Evolutionary conservation across 2,113 vertebrate species (phyloP).

Genomic region (Podarcis raffonei): DNA sequence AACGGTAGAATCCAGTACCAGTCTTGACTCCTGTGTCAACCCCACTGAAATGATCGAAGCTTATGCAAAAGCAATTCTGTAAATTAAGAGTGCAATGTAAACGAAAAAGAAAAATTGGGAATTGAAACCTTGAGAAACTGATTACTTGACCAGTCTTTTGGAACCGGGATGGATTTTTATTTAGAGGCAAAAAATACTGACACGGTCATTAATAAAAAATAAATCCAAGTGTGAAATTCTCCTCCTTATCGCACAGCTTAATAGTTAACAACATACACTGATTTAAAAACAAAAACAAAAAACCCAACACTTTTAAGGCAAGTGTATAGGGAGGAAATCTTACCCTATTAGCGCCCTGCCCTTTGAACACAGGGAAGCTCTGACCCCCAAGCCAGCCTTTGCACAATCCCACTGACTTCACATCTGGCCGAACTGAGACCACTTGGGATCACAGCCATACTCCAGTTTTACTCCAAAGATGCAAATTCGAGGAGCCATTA

Average conservation of each 20-base stretch:
- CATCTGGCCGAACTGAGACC: too few species aligned
- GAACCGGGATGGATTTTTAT: not conserved
- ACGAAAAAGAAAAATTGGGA: not conserved
- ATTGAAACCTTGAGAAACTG: not conserved
- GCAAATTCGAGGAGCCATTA: not conserved
- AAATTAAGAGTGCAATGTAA: not conserved
- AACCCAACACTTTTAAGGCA: not conserved
- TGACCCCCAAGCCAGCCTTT: not conserved
- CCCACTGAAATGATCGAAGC: not conserved
- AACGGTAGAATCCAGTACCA: slow-evolving; percentile 8
- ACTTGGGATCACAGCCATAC: not conserved
- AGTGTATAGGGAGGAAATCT: not conserved
- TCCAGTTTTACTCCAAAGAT: not conserved
- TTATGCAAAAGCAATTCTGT: not conserved
- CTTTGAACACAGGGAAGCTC: not conserved
- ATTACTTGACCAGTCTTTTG: not conserved
- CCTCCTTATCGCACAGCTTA: not conserved
- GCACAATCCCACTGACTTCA: not conserved
- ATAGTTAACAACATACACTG: not conserved
- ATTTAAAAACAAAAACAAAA: too few species aligned
- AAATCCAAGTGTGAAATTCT: not conserved
- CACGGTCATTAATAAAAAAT: not conserved
- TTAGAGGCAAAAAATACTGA: not conserved
- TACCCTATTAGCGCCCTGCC: not conserved
- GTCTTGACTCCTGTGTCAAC: not conserved